Conservation (phyloP, 2,797 vertebrate species). For the Decapterus maruadsi region DNA sequence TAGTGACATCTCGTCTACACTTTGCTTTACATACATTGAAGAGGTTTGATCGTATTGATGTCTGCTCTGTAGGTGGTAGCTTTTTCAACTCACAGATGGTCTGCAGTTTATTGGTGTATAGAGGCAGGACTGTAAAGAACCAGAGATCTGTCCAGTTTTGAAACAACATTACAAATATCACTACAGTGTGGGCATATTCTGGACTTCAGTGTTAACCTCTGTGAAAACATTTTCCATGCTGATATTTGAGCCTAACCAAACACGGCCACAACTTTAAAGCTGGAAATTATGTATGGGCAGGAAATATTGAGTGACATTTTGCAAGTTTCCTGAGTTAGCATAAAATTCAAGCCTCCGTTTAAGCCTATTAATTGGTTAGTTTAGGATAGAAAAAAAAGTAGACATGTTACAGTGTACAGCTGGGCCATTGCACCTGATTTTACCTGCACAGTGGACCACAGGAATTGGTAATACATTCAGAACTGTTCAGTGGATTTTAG, state of each 20-base stretch:
- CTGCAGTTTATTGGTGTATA: constrained; percentile 35
- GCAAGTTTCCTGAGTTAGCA: constrained; percentile 72
- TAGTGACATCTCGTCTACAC: constrained; percentile 14
- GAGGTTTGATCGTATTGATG: constrained; percentile 25
- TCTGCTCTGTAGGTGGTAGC: constrained; percentile 46
- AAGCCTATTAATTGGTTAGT: constrained; percentile 76
- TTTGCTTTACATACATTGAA: neutral
- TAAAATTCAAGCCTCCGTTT: constrained; percentile 64
- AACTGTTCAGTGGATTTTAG: constrained; percentile 42
- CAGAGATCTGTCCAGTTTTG: constrained; percentile 30
- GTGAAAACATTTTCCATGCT: constrained; percentile 67
- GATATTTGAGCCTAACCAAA: constrained; percentile 79
- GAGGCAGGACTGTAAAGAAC: constrained; percentile 41
- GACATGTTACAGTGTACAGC: constrained; percentile 48
- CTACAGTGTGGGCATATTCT: constrained; percentile 33
- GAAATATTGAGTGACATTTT: constrained; percentile 77
- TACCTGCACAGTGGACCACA: constrained; percentile 45
- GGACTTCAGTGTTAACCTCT: constrained; percentile 46
- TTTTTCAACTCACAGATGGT: constrained; percentile 54
- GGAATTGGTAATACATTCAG: constrained; percentile 42
- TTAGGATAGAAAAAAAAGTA: constrained; percentile 25
- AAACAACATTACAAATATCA: constrained; percentile 59
- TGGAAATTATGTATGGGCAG: constrained; percentile 68
- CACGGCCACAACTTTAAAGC: constrained; percentile 65
- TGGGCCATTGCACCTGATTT: constrained; percentile 63